A percentile compares a stretch with the other conserved stretches of the same genome.
phyloP scores from a whole-genome alignment of 2,113 vertebrate genomes.

The Dolichotis patagonum region DNA sequence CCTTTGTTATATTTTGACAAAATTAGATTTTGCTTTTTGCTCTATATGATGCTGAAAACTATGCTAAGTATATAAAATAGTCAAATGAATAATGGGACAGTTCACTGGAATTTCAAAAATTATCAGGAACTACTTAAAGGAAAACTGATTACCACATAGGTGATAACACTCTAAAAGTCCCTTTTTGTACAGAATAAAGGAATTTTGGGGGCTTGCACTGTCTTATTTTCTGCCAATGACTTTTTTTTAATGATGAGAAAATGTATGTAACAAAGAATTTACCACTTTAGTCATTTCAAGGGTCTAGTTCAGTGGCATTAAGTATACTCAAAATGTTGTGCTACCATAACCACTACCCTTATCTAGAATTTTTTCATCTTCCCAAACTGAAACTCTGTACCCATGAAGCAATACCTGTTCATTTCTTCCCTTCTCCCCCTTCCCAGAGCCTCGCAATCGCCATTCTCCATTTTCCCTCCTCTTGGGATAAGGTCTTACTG shows the following conservation, averaged over 20 bases:
- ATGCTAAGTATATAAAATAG: conserved; percentile 5
- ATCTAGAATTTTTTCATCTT: neutral
- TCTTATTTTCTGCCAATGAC: neutral
- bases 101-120: conserved; percentile 40
- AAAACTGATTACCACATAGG: neutral
- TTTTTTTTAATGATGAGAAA: neutral
- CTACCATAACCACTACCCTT: neutral
- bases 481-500: neutral
- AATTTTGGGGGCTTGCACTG: neutral
- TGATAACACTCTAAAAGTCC: neutral
- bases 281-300: neutral
- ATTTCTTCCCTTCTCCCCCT: neutral
- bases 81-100: conserved; percentile 36
- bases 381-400: neutral
- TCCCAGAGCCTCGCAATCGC: neutral
- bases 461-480: neutral
- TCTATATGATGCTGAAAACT: conserved; percentile 1
- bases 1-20: conserved; percentile 2
- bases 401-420: neutral
- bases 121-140: neutral
- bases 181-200: neutral
- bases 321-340: neutral
- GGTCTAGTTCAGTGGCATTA: neutral
- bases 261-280: neutral
- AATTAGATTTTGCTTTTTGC: conserved; percentile 43